Conservation (phyloP, 2,113 vertebrate species). For the Paradisaea rubra region DNA sequence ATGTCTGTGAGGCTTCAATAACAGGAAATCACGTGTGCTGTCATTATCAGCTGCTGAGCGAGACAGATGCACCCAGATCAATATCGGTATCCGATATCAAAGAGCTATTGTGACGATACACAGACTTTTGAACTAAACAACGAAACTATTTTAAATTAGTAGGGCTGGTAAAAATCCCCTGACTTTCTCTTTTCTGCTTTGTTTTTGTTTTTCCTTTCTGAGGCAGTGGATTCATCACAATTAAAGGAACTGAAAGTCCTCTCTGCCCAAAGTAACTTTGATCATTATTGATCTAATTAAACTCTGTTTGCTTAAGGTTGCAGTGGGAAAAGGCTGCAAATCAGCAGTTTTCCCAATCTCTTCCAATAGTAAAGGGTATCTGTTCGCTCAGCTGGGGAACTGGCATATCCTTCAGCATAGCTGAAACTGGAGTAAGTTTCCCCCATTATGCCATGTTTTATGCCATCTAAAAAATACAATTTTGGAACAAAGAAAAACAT, state of each 20-base stretch:
- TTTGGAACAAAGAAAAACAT: background rate
- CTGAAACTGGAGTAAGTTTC: background rate
- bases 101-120: conserved; percentile 32
- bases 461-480: background rate
- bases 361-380: background rate
- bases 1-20: conserved; percentile 46
- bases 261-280: background rate
- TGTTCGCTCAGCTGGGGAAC: background rate
- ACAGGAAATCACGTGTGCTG: conserved; percentile 55
- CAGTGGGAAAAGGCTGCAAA: background rate
- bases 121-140: conserved; percentile 7
- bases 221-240: background rate
- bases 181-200: background rate
- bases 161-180: background rate
- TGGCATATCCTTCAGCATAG: background rate
- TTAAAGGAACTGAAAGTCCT: background rate
- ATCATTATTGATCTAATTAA: conserved; percentile 24
- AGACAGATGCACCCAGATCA: conserved; percentile 61
- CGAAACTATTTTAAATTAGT: conserved; percentile 23
- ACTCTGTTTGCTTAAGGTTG: conserved; percentile 4
- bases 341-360: background rate
- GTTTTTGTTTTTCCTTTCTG: background rate
- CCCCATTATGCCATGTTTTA: background rate
- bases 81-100: conserved; percentile 56
- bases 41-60: conserved; percentile 59